Conservation (phyloP, 2,113 vertebrate genomes). For the Opisthocomus hoazin region DNA sequence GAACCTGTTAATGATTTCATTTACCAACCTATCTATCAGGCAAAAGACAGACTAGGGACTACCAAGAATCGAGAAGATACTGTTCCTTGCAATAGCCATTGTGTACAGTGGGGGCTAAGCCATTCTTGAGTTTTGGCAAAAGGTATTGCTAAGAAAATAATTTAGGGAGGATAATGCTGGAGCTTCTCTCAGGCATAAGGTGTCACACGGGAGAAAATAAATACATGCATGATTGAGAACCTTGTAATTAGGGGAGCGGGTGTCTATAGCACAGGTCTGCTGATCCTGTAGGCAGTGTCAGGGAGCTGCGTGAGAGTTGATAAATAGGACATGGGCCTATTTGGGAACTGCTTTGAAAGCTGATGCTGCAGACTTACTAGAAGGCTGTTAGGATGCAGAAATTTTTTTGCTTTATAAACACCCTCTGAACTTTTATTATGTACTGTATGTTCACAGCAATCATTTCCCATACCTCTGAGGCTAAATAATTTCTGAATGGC, state of each 20-base stretch:
- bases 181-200: not conserved
- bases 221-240: not conserved
- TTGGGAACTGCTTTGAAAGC: not conserved
- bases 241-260: not conserved
- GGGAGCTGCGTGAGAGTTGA: not conserved
- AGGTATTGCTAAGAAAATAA: not conserved
- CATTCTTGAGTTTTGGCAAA: not conserved
- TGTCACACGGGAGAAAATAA: not conserved
- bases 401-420: not conserved
- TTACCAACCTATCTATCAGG: not conserved
- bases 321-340: not conserved
- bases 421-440: conserved; percentile 20
- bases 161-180: not conserved
- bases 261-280: not conserved
- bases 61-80: not conserved
- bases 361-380: not conserved
- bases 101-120: not conserved
- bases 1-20: not conserved
- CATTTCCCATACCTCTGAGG: conserved; percentile 14
- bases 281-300: not conserved
- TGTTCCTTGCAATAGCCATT: not conserved
- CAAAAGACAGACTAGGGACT: not conserved
- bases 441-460: conserved; percentile 26
- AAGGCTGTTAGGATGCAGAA: conserved; percentile 2
- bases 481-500: conserved; percentile 46